Conservation (phyloP, 2,888 invertebrate species). For the Branchellion lobata region DNA sequence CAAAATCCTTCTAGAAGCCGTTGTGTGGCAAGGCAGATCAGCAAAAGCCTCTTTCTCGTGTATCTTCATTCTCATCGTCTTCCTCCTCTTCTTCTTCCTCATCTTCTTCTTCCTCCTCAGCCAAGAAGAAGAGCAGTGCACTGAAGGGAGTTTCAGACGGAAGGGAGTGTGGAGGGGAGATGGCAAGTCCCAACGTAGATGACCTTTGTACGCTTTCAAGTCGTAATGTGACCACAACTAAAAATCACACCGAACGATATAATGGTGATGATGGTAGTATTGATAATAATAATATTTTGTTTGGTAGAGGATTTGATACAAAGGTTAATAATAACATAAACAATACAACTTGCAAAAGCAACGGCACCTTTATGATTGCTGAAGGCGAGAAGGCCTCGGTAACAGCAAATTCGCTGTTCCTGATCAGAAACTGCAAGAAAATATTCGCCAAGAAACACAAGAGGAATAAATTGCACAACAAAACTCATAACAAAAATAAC, state of each 20-base stretch:
- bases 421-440: not conserved
- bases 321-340: no score
- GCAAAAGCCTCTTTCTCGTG: no score
- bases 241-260: no score
- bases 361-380: not conserved
- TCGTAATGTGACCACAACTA: no score
- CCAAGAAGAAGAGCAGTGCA: not conserved
- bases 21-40: not conserved
- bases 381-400: not conserved
- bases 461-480: not conserved
- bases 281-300: no score
- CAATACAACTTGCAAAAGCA: not conserved
- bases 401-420: not conserved
- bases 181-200: no score
- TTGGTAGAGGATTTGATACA: no score
- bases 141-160: not conserved
- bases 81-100: not conserved
- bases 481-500: no score
- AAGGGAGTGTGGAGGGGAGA: not conserved
- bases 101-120: not conserved
- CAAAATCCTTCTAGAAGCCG: not conserved
- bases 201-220: no score
- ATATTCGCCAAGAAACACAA: not conserved
- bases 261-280: no score
- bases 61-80: not conserved